phyloP scores from a whole-genome alignment of 2,113 vertebrate species.

The Phyllostomus discolor region DNA sequence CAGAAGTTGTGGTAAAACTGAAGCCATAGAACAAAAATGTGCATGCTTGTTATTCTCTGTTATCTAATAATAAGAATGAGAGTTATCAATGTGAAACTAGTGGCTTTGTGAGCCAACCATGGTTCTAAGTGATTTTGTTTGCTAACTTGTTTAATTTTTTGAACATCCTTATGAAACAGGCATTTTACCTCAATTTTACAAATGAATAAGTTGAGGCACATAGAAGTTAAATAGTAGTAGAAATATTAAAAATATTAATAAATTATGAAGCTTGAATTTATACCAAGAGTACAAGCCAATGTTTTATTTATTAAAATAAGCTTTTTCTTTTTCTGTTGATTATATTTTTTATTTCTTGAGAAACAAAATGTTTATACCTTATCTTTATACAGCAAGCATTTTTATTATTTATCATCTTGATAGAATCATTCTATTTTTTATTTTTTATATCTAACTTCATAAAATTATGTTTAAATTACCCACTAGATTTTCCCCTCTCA shows the following conservation, averaged over 20 bases:
- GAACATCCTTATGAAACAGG: not conserved
- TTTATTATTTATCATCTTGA: conserved; percentile 11
- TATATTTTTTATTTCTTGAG: not conserved
- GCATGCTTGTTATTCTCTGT: not conserved
- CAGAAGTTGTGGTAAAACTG: not conserved
- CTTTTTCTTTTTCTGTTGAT: not conserved
- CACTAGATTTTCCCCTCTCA: not conserved
- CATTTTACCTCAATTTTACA: not conserved
- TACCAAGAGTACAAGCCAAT: not conserved
- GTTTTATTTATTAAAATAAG: not conserved
- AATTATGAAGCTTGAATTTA: not conserved
- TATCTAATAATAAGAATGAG: not conserved
- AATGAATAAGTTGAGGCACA: not conserved
- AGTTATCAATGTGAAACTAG: not conserved
- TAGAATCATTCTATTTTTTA: not conserved
- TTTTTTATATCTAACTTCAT: conserved; percentile 24
- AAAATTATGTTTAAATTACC: conserved; percentile 21
- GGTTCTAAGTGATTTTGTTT: not conserved
- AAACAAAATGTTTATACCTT: not conserved
- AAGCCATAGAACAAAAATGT: not conserved
- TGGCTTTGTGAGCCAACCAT: not conserved
- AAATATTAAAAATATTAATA: not conserved
- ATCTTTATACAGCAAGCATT: not conserved
- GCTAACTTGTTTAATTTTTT: not conserved
- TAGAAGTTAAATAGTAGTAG: not conserved